Evolutionary conservation across 2,113 vertebrate genomes (phyloP).

Genomic region (Cariama cristata): DNA sequence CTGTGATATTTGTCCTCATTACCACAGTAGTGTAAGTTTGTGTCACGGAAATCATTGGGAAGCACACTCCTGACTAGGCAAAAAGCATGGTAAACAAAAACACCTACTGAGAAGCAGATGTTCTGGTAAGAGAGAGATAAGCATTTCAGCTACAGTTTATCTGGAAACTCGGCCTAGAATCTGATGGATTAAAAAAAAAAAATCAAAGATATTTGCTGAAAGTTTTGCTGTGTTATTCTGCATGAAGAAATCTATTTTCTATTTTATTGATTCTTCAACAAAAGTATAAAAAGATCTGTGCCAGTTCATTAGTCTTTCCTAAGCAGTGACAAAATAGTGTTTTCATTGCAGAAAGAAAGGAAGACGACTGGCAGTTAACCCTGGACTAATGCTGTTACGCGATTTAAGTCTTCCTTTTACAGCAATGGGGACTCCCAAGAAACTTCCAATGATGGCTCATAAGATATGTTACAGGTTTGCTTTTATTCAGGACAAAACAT

Average conservation of each 20-base stretch:
- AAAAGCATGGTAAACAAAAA: not conserved
- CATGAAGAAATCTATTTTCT: not conserved
- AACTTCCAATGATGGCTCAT: not conserved
- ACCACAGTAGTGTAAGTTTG: not conserved
- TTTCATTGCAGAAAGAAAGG: not conserved
- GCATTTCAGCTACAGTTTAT: no score
- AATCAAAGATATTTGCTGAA: not conserved
- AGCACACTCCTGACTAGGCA: not conserved
- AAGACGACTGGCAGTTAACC: not conserved
- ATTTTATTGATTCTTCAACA: not conserved
- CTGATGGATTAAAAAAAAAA: not conserved
- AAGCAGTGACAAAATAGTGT: not conserved
- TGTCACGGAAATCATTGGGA: not conserved
- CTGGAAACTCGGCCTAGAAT: not conserved
- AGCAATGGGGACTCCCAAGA: not conserved
- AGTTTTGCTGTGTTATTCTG: not conserved
- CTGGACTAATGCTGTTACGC: not conserved
- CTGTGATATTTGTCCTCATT: not conserved
- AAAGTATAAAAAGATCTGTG: not conserved
- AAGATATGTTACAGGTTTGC: not conserved
- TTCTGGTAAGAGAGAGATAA: not conserved
- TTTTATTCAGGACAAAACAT: not conserved
- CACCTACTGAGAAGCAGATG: constrained; percentile 1
- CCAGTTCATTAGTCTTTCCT: not conserved
- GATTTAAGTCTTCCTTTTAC: not conserved